phyloP scores from a whole-genome alignment of 2,113 vertebrate species.

The Archilochus colubris region DNA sequence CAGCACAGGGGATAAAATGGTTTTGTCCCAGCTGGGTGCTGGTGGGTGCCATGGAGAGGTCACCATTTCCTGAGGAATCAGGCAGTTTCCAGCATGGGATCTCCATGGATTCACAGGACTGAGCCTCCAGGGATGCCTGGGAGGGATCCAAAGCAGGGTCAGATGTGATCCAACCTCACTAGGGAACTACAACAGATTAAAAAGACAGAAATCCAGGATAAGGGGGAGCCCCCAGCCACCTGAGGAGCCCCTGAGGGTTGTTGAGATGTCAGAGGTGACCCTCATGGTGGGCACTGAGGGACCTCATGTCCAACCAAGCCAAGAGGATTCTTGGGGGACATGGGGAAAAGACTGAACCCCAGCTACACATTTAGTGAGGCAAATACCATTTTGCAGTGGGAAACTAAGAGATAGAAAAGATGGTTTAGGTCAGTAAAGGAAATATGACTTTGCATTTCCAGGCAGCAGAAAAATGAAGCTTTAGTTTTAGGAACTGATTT shows the following conservation, averaged over 20 bases:
- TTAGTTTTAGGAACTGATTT: not conserved
- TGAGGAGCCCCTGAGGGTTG: not conserved
- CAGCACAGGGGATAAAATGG: not conserved
- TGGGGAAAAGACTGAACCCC: not conserved
- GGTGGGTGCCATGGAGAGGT: not conserved
- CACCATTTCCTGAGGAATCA: not conserved
- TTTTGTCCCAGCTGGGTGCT: not conserved
- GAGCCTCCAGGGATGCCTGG: not conserved
- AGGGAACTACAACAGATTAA: not conserved
- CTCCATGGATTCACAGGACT: not conserved
- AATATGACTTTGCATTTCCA: not conserved
- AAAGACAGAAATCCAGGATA: not conserved
- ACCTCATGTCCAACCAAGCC: not conserved
- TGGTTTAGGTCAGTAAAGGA: not conserved
- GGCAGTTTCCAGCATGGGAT: not conserved
- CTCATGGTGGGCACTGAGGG: rapidly evolving
- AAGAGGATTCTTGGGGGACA: not conserved
- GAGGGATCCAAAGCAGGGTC: not conserved
- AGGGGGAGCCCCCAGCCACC: not conserved
- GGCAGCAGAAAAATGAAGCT: not conserved
- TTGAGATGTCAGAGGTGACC: not conserved
- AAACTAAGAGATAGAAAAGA: not conserved
- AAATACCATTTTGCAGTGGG: not conserved
- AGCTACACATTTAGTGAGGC: not conserved
- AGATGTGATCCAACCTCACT: not conserved